phyloP scores from a whole-genome alignment of 2,113 vertebrate species.

The Myodes glareolus region DNA sequence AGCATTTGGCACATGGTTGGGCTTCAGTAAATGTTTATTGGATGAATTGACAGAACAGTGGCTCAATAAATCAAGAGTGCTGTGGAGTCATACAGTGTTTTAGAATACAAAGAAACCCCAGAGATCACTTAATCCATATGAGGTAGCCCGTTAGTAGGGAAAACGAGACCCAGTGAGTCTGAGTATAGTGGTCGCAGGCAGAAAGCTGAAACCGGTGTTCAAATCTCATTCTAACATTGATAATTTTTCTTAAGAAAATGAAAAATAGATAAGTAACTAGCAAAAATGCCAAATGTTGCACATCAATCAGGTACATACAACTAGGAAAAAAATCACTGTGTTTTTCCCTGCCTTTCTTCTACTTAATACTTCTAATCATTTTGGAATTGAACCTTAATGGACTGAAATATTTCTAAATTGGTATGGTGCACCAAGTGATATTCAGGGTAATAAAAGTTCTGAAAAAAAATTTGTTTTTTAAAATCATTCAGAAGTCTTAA shows the following conservation, averaged over 20 bases:
- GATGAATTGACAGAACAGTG: conserved; percentile 1
- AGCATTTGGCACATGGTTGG: conserved; percentile 7
- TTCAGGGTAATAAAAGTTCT: not conserved
- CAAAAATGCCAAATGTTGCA: not conserved
- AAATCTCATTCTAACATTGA: not conserved
- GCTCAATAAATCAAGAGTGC: conserved; percentile 13
- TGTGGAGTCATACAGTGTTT: not conserved
- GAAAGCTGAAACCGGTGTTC: not conserved
- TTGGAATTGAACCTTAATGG: not conserved
- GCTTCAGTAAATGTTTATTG: conserved; percentile 52
- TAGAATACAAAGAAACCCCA: not conserved
- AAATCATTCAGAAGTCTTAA: not conserved
- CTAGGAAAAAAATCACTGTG: not conserved
- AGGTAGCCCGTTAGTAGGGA: not conserved
- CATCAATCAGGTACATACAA: not conserved
- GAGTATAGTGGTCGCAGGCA: not conserved
- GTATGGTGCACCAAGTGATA: not conserved
- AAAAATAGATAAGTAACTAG: not conserved
- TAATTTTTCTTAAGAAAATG: not conserved
- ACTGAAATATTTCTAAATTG: not conserved
- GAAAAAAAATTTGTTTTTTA: not conserved
- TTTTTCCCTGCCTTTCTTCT: not conserved
- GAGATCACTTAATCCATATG: not conserved
- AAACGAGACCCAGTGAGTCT: not conserved
- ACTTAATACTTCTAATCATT: not conserved